phyloP scores from a whole-genome alignment of 2,113 vertebrate species.

The Phalacrocorax carbo region DNA sequence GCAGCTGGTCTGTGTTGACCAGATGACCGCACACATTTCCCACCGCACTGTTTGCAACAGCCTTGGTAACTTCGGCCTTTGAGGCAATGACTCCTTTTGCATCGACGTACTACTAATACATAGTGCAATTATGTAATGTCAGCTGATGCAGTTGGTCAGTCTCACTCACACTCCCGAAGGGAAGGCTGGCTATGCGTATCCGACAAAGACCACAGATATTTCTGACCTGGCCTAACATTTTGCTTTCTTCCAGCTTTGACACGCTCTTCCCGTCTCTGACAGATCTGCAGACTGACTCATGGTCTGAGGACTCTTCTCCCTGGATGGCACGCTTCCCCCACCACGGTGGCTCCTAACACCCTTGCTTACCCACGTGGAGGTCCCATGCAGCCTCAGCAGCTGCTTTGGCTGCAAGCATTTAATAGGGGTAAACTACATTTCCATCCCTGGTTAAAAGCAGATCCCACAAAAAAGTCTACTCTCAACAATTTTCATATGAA shows the following conservation, averaged over 20 bases:
- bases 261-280: not conserved
- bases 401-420: not conserved
- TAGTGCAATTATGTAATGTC: not conserved
- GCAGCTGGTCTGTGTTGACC: not conserved
- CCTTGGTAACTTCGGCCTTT: not conserved
- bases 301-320: not conserved
- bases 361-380: not conserved
- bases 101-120: not conserved
- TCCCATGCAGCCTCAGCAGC: not conserved
- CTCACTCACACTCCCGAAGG: too few species aligned
- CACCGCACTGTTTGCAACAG: not conserved
- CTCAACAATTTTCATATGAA: not conserved
- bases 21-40: not conserved
- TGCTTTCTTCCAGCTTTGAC: not conserved
- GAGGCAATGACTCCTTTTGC: not conserved
- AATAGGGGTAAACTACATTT: not conserved
- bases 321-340: not conserved
- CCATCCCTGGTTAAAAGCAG: not conserved
- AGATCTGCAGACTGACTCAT: not conserved
- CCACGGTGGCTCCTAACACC: rapidly evolving
- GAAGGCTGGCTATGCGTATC: not conserved
- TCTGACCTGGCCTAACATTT: not conserved
- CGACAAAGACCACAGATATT: not conserved
- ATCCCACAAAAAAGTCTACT: not conserved
- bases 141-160: not conserved